These are phyloP conservation scores for Aplochiton taeniatus DNA, from an alignment of 2,797 vertebrate species.

Conservation along the genomic window DNA sequence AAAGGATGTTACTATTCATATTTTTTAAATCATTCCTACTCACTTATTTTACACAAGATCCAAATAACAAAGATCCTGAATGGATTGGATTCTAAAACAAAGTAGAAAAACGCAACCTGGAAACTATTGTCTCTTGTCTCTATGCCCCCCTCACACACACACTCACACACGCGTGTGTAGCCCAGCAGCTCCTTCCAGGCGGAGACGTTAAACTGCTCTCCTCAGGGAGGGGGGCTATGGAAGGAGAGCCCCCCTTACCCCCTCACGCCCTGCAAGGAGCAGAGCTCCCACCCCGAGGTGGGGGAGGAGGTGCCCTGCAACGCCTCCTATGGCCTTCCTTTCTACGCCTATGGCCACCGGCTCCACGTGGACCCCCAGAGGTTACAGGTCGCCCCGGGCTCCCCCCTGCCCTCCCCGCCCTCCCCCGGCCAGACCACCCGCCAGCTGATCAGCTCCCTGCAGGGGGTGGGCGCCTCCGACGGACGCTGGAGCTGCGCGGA, in stretches of 20 bases:
- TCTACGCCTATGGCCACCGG: constrained; percentile 80
- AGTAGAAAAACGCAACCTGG: no score
- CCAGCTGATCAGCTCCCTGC: constrained; percentile 80
- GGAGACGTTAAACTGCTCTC: constrained; percentile 78
- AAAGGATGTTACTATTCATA: no score
- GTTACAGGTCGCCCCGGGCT: constrained; percentile 36
- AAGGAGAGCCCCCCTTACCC: constrained; percentile 75
- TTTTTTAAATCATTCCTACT: no score
- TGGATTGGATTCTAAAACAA: no score
- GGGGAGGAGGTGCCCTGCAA: constrained; percentile 77
- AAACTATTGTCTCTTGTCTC: no score
- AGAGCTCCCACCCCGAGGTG: constrained; percentile 75
- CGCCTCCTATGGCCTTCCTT: constrained; percentile 75
- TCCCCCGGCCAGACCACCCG: constrained; percentile 79
- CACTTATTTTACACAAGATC: no score
- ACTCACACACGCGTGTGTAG: constrained; percentile 55
- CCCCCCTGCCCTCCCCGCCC: constrained; percentile 68
- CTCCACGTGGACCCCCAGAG: constrained; percentile 76
- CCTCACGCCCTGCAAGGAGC: constrained; percentile 70
- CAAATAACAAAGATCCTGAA: no score
- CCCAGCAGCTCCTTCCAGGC: constrained; percentile 73
- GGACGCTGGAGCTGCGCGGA: constrained; percentile 81
- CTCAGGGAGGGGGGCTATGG: constrained; percentile 74
- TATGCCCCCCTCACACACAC: no score
- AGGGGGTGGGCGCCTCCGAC: constrained; percentile 66